Conservation (phyloP, 2,888 invertebrate genomes). For the Coelopa pilipes region DNA sequence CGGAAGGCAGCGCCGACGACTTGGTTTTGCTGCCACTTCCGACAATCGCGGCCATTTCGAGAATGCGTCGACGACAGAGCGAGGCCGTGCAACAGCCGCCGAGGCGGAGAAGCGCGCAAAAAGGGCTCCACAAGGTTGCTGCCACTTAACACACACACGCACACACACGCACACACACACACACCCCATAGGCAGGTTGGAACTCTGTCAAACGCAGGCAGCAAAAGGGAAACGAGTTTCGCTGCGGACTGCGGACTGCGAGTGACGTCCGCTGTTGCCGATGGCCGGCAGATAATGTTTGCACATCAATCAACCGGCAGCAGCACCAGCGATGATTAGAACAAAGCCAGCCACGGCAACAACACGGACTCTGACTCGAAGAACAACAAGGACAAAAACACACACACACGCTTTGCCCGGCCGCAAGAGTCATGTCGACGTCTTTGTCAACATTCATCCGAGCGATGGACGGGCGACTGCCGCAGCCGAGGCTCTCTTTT, state of each 20-base stretch:
- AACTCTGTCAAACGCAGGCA: no score
- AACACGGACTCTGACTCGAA: not conserved
- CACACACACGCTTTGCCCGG: not conserved
- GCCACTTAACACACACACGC: constrained; percentile 3
- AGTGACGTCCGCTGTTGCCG: not conserved
- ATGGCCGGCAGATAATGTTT: constrained; percentile 16
- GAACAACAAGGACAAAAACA: not conserved
- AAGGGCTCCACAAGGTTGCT: not conserved
- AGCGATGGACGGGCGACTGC: no score
- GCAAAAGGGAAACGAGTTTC: not conserved
- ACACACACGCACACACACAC: not conserved
- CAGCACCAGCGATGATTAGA: not conserved
- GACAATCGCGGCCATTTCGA: not conserved
- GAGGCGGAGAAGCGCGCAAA: not conserved
- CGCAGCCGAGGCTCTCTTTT: no score
- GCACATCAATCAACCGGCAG: constrained; percentile 17
- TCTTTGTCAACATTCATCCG: not conserved
- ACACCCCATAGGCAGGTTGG: no score
- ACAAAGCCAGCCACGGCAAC: no score
- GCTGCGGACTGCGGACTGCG: no score
- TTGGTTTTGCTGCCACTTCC: constrained; percentile 8
- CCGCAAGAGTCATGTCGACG: not conserved
- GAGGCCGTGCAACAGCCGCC: not conserved
- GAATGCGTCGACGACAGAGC: constrained; percentile 18
- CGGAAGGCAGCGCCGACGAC: no score